Evolutionary conservation across 2,797 vertebrate species (phyloP), one percentile per base, ranked within the genome.

Genomic region (Botia kubotai): DNA sequence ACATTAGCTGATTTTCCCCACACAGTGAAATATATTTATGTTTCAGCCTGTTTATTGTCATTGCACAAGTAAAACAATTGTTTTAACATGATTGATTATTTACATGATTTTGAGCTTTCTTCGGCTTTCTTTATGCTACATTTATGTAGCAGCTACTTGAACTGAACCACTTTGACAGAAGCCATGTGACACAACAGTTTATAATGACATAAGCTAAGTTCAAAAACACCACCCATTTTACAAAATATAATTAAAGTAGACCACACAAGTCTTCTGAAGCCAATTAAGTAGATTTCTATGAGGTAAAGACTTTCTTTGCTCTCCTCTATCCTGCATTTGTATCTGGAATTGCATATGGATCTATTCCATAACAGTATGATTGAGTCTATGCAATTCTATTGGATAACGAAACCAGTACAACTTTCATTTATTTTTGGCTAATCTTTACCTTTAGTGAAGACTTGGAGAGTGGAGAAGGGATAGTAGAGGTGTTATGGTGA

Each of bases 1-100:
- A 57, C 23, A 78, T 62, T 72, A 43, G 46, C 62, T 79, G 6
- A 71, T 50, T 70, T 50, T 50, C n/a, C 48, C 17, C 39, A 50
- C 63, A 17, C 19, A n/a, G 50, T 21, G 46, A 17, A 53, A 17
- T 46, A 39, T 46, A 62, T 71, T 79, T 17, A 53, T 39, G 4
- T 13, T 79, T n/a, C 13, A 69, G 39, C 50, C 62, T 33, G 26
- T 65, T 63, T 17, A 36, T 62, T 62, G 13, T 33, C 52, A 77
- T n/a, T 58, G 65, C n/a, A 29, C 65, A 69, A 52, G 65, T 69
- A 46, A 46, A 10, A 55, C 33, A 14, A 68, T 26, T 26, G 23
- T 26, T 26, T 26, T 26, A 1, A 26, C 23, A 2, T 26, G 23
- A 26, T 26, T 26, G 6, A 50, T 68, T 48, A 68, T 0, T 12